phyloP scores from a whole-genome alignment of 2,113 vertebrate species.

The Pedionomus torquatus region DNA sequence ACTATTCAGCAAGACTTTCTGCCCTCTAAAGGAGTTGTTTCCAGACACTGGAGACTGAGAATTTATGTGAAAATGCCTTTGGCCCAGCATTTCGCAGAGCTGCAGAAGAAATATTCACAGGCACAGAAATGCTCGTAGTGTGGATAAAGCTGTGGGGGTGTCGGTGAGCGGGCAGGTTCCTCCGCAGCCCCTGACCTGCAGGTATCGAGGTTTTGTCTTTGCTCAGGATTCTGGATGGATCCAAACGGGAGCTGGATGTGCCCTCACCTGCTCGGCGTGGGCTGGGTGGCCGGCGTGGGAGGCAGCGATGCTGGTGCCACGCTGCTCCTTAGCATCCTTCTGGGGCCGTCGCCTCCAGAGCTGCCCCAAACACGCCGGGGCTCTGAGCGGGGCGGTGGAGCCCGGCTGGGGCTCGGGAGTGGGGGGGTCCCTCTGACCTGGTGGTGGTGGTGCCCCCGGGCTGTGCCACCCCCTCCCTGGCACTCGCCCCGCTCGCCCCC shows the following conservation, averaged over 20 bases:
- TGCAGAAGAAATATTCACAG: neutral
- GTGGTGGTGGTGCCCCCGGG: neutral
- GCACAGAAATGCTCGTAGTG: neutral
- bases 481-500: neutral
- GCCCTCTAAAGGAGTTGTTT: neutral
- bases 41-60: neutral
- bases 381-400: rapidly evolving
- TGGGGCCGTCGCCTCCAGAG: neutral
- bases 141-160: neutral
- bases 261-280: neutral
- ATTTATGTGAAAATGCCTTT: neutral
- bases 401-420: neutral
- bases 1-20: neutral
- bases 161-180: neutral
- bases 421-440: neutral
- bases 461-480: neutral
- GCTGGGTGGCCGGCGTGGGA: neutral
- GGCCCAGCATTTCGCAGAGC: neutral
- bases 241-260: neutral
- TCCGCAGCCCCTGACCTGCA: neutral
- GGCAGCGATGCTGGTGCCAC: neutral
- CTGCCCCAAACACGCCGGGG: rapidly evolving
- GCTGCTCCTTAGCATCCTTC: neutral
- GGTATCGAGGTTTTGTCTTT: neutral
- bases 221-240: neutral